These are phyloP conservation scores for Orthonevra nobilis DNA, from an alignment of 2,888 invertebrate species.

Conservation along the genomic window DNA sequence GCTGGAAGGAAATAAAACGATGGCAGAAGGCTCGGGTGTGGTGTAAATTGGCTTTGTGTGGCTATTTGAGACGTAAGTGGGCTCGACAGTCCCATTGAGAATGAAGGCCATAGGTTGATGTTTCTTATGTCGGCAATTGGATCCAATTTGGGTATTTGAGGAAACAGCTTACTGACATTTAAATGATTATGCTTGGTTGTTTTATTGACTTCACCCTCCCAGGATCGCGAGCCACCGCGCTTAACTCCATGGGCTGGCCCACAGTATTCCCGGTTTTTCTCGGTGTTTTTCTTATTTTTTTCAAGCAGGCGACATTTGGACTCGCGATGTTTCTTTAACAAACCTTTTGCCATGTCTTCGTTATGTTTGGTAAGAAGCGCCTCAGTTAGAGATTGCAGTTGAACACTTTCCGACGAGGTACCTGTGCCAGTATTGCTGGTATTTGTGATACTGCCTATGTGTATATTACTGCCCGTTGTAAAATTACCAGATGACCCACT, in stretches of 20 bases:
- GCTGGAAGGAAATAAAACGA: slow-evolving; percentile 83
- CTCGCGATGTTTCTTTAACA: slow-evolving; percentile 87
- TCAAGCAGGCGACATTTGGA: slow-evolving; percentile 81
- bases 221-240: slow-evolving; percentile 83
- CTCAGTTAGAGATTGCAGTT: slow-evolving; percentile 83
- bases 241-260: slow-evolving; percentile 82
- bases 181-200: slow-evolving; percentile 81
- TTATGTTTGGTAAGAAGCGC: slow-evolving; percentile 87
- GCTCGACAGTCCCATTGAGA: slow-evolving; percentile 81
- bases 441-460: slow-evolving; percentile 81
- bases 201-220: slow-evolving; percentile 83
- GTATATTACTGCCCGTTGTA: slow-evolving; percentile 83
- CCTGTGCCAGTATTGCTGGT: slow-evolving; percentile 81
- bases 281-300: slow-evolving; percentile 78
- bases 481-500: slow-evolving; percentile 83
- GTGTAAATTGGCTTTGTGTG: slow-evolving; percentile 76
- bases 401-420: slow-evolving; percentile 79
- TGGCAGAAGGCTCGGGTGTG: slow-evolving; percentile 80
- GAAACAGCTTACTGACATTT: slow-evolving; percentile 71
- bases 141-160: slow-evolving; percentile 67
- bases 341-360: slow-evolving; percentile 89
- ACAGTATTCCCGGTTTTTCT: slow-evolving; percentile 76
- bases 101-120: slow-evolving; percentile 84
- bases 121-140: too few species aligned
- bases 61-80: slow-evolving; percentile 73